Conservation (phyloP, 2,113 vertebrate genomes). For the Tachysurus vachellii region DNA sequence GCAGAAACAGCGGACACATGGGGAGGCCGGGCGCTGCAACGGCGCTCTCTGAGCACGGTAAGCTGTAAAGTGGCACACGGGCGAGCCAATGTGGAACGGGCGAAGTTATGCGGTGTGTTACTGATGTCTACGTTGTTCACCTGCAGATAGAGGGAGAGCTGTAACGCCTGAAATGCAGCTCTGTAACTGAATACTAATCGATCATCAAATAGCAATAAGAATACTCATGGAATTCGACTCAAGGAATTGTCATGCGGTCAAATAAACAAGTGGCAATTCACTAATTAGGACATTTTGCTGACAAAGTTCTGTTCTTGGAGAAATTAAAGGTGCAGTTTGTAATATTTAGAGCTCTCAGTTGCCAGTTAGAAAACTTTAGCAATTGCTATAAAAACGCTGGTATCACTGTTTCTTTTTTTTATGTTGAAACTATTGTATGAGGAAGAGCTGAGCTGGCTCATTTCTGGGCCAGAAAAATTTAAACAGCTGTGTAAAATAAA, state of each 20-base stretch:
- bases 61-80: conserved; percentile 88
- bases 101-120: conserved; percentile 92
- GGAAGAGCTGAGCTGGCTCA: background rate
- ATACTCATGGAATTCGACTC: background rate
- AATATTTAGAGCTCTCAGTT: background rate
- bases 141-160: conserved; percentile 62
- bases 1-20: conserved; percentile 66
- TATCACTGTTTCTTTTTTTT: background rate
- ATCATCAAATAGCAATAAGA: background rate
- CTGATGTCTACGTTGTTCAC: conserved; percentile 96
- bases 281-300: background rate
- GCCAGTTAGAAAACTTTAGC: background rate
- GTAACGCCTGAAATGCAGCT: background rate
- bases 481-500: background rate
- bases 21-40: conserved; percentile 79
- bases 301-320: background rate
- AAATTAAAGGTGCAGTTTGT: conserved; percentile 8
- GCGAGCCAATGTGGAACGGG: conserved; percentile 85
- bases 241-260: conserved; percentile 27
- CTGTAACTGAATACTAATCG: background rate
- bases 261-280: background rate
- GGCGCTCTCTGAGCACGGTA: conserved; percentile 89
- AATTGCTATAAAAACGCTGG: background rate
- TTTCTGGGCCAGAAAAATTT: background rate
- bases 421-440: background rate